Evolutionary conservation across 2,888 invertebrate species (phyloP).

Genomic region (Mylabris sibirica): DNA sequence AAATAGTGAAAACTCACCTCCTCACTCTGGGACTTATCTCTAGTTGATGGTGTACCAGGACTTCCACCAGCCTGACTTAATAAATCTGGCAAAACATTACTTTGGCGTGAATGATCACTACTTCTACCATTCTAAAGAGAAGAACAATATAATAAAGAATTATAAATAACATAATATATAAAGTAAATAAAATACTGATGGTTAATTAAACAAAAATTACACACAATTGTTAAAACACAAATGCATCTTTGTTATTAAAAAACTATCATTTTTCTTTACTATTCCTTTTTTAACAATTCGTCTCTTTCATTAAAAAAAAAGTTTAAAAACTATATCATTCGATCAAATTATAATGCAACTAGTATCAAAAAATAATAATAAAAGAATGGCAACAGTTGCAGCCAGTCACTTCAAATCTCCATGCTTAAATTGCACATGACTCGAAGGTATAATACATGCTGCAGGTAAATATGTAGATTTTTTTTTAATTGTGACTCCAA

Average conservation of each 20-base stretch:
- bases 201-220: background rate
- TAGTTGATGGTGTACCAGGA: constrained; percentile 84
- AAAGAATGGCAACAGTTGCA: constrained; percentile 57
- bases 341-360: constrained; percentile 36
- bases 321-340: background rate
- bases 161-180: background rate
- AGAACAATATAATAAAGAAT: background rate
- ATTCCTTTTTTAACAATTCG: background rate
- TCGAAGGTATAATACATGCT: constrained; percentile 45
- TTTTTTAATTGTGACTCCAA: constrained; percentile 18
- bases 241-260: constrained; percentile 1
- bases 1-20: constrained; percentile 72
- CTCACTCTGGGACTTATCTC: constrained; percentile 94
- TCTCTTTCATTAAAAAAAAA: background rate
- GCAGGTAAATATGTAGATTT: constrained; percentile 26
- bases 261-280: background rate
- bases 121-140: constrained; percentile 60
- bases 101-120: constrained; percentile 77
- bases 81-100: constrained; percentile 94
- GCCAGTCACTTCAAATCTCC: constrained; percentile 56
- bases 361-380: constrained; percentile 42
- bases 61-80: constrained; percentile 84
- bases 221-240: constrained; percentile 12
- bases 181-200: background rate
- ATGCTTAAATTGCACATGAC: constrained; percentile 47